A percentile compares a stretch with the other conserved stretches of the same genome.
phyloP scores from a whole-genome alignment of 2,797 vertebrate species.

The Chelon labrosus region DNA sequence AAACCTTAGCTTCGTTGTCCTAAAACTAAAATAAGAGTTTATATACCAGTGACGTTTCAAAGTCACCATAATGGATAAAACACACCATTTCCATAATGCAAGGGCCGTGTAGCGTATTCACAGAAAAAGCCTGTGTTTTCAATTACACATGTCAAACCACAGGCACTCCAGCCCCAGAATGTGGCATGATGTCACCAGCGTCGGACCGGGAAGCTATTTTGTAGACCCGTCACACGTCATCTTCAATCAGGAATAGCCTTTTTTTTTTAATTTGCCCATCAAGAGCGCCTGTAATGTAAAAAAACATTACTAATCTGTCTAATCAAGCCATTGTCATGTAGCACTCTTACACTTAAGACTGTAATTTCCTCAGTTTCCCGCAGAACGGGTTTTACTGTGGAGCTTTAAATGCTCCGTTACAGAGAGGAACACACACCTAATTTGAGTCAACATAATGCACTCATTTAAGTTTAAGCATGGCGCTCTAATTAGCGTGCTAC shows the following conservation, averaged over 20 bases:
- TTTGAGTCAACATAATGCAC: constrained; percentile 5
- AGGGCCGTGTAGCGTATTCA: constrained; percentile 26
- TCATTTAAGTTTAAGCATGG: background rate
- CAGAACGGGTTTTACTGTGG: constrained; percentile 23
- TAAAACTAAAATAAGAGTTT: constrained; percentile 48
- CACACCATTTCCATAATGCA: constrained; percentile 51
- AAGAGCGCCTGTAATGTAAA: constrained; percentile 41
- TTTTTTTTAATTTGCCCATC: constrained; percentile 46
- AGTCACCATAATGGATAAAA: constrained; percentile 67
- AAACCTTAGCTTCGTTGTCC: constrained; percentile 54
- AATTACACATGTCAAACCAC: constrained; percentile 66
- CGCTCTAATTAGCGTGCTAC: background rate
- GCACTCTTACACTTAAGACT: constrained; percentile 8
- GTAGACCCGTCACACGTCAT: constrained; percentile 30
- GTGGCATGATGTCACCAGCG: constrained; percentile 76
- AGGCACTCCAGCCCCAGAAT: constrained; percentile 59
- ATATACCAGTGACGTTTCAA: constrained; percentile 40
- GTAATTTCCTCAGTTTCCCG: constrained; percentile 43
- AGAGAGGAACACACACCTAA: constrained; percentile 7
- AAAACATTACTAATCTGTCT: constrained; percentile 7
- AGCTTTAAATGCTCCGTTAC: constrained; percentile 6
- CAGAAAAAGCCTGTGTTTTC: constrained; percentile 46
- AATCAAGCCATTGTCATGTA: constrained; percentile 26
- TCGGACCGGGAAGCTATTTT: constrained; percentile 63
- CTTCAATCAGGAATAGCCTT: constrained; percentile 31